Percentiles rank a stretch among this genome's conserved stretches.
Conservation (phyloP, 1,140 invertebrate genomes). For the Diprion similis region DNA sequence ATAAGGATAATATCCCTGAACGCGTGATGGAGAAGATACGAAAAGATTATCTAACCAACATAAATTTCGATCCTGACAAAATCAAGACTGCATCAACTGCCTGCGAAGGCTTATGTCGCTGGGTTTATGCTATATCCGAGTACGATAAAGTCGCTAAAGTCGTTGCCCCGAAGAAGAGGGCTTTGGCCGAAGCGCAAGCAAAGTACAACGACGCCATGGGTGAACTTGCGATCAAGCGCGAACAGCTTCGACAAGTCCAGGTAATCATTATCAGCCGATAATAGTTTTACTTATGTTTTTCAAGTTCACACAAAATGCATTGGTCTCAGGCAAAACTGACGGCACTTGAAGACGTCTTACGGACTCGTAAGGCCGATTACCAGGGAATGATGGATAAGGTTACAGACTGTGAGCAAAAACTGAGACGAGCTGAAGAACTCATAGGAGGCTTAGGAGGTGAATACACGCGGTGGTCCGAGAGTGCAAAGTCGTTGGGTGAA, state of each 20-base stretch:
- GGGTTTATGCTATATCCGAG: constrained; percentile 92
- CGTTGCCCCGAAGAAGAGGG: constrained; percentile 84
- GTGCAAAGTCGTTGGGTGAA: constrained; percentile 76
- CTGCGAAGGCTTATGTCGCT: constrained; percentile 84
- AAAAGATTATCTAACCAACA: constrained; percentile 81
- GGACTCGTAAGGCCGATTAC: constrained; percentile 60
- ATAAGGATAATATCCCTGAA: constrained; percentile 91
- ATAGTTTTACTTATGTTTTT: neutral
- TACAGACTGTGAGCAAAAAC: constrained; percentile 85
- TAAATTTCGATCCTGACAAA: constrained; percentile 91
- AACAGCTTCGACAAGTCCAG: constrained; percentile 71
- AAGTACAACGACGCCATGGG: constrained; percentile 72
- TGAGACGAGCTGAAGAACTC: constrained; percentile 91
- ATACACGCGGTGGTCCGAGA: constrained; percentile 81
- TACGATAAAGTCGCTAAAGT: constrained; percentile 93
- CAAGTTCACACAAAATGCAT: neutral
- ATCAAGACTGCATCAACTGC: constrained; percentile 81
- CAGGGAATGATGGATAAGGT: constrained; percentile 82
- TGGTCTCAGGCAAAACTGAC: constrained; percentile 42
- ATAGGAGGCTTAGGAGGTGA: constrained; percentile 87
- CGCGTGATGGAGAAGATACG: constrained; percentile 84
- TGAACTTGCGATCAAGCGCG: constrained; percentile 77
- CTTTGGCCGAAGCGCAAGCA: constrained; percentile 78
- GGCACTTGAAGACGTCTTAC: constrained; percentile 69
- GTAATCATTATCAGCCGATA: constrained; percentile 29